Evolutionary conservation across 1,140 invertebrate genomes (phyloP), one percentile per base, ranked within the genome.

Genomic region (Drosophila mauritiana): DNA sequence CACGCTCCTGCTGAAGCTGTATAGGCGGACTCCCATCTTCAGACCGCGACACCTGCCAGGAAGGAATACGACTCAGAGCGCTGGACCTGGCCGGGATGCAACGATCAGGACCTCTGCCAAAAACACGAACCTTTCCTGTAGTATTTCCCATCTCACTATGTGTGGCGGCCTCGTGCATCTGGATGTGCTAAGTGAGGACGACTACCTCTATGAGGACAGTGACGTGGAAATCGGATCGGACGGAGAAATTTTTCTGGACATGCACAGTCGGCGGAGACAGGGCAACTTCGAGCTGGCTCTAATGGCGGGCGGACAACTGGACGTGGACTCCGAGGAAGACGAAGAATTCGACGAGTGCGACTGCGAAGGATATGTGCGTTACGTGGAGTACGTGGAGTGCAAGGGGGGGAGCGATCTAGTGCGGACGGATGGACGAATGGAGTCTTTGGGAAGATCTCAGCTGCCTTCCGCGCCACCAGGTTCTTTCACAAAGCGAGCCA

Each of bases 241-340:
- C 7, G 34, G 7, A 17, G 20, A 63, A 2, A 12, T 15, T 1
- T 6, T 25, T 4, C 12, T 27, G 5, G 31, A 58, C 15, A 8
- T 45, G 34, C 12, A 31, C 8, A 12, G 10, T 10, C 25, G 39
- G 5, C 20, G 34, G 6, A 8, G 15, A 12, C 45, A 51, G 22
- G 34, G 45, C 3, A 39, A 59, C 17, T 59, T 48, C 8, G 43
- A 59, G 31, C 13, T 48, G 31, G 54, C 54, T 45, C 15, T 57
- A 11, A 46, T 46, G 55, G 55, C 42, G 12, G 55, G 55, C 1
- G 42, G 10, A 3, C 55, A 58, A 20, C 7, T 22, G 55, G 42
- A 46, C n/a, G 42, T 58, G 42, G 55, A 58, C 12, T 36, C 42
- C 17, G 55, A 58, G 7, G 31, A 46, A 12, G 42, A 58, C 13